Evolutionary conservation across 2,888 invertebrate genomes (phyloP).

Genomic region (Anorthoa munda): DNA sequence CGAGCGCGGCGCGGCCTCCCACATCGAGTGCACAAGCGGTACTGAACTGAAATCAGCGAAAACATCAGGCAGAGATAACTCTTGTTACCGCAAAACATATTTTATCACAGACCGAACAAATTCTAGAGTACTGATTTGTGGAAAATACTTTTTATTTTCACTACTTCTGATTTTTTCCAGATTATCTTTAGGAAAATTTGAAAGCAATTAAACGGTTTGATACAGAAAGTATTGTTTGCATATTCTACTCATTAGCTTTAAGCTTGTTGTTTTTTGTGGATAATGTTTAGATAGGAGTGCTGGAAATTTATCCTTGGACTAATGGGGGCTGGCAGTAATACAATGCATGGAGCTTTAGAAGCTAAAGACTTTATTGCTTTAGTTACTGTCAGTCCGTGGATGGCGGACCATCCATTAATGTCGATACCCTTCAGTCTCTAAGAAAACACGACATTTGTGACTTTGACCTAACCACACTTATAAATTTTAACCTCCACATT

Average conservation of each 20-base stretch:
- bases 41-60: constrained; percentile 55
- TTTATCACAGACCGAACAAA: constrained; percentile 41
- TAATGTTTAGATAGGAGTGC: constrained; percentile 21
- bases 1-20: constrained; percentile 44
- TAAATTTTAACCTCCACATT: too few relatives aligned
- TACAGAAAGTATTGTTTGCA: constrained; percentile 12
- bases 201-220: constrained; percentile 15
- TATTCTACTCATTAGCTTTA: constrained; percentile 33
- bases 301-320: constrained; percentile 2
- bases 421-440: too few relatives aligned
- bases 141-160: neutral
- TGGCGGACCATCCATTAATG: too few relatives aligned
- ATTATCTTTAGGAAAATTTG: constrained; percentile 18
- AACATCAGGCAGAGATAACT: constrained; percentile 54
- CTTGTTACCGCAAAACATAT: constrained; percentile 45
- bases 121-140: constrained; percentile 24
- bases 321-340: neutral
- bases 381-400: too few relatives aligned
- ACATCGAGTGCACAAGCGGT: constrained; percentile 25
- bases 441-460: too few relatives aligned
- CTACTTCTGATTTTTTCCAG: neutral
- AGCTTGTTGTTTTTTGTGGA: constrained; percentile 30
- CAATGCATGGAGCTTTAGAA: neutral
- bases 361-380: neutral
- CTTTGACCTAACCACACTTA: too few relatives aligned